phyloP scores from a whole-genome alignment of 1,140 invertebrate genomes.

The Tigriopus japonicus region DNA sequence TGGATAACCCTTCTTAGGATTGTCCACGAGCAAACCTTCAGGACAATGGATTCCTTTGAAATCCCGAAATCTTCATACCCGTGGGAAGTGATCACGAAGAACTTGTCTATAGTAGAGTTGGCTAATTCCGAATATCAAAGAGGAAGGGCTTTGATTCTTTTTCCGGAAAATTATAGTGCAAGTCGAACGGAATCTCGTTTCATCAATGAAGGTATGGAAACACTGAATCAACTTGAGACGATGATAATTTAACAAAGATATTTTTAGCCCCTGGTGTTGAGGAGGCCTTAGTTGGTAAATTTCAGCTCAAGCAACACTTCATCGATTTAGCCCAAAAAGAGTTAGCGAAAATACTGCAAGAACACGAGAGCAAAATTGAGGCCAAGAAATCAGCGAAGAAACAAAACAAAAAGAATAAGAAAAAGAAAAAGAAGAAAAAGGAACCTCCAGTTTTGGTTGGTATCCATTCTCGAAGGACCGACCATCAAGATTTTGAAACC shows the following conservation, averaged over 20 bases:
- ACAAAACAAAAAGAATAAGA: neutral
- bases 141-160: neutral
- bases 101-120: no score
- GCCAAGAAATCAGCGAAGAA: neutral
- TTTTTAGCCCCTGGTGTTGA: neutral
- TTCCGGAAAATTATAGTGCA: neutral
- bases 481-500: neutral
- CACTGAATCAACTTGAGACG: neutral
- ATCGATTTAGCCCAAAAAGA: neutral
- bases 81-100: no score
- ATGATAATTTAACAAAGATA: neutral
- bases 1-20: no score
- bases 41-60: no score
- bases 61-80: no score
- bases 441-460: neutral
- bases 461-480: neutral
- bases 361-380: neutral
- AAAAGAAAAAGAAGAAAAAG: neutral
- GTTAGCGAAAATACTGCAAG: neutral
- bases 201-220: neutral
- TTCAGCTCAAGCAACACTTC: neutral
- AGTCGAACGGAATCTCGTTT: neutral
- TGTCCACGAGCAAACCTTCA: no score
- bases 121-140: no score
- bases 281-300: neutral